Evolutionary conservation across 2,797 vertebrate genomes (phyloP).

Genomic region (Somateria mollissima): DNA sequence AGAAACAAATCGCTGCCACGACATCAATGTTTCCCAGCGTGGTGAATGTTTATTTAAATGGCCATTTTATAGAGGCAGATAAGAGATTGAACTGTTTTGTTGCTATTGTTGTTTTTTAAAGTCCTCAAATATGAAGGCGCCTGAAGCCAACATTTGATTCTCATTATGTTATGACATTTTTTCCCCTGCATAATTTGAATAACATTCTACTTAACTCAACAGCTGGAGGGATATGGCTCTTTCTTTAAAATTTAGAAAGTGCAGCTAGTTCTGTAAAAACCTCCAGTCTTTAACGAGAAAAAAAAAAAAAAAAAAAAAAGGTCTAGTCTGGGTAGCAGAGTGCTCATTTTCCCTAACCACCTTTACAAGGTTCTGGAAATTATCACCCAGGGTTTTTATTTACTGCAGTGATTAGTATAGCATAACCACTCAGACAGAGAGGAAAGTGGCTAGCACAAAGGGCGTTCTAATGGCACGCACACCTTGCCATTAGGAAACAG

Average conservation of each 20-base stretch:
- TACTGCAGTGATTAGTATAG: background rate
- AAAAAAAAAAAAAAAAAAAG: no score
- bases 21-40: conserved; percentile 3
- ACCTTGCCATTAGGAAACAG: background rate
- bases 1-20: background rate
- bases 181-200: conserved; percentile 65
- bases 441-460: background rate
- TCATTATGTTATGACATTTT: conserved; percentile 67
- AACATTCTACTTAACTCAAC: conserved; percentile 67
- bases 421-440: background rate
- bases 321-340: background rate
- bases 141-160: conserved; percentile 63
- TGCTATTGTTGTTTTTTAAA: conserved; percentile 55
- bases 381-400: conserved; percentile 2
- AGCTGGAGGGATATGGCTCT: conserved; percentile 60
- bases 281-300: background rate
- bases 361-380: background rate
- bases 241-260: background rate
- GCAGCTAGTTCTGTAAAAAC: background rate
- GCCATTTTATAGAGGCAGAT: conserved; percentile 53
- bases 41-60: conserved; percentile 67
- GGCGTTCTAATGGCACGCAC: background rate
- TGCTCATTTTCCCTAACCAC: background rate
- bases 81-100: conserved; percentile 55
- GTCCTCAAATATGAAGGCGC: conserved; percentile 17